phyloP scores from a whole-genome alignment of 2,113 vertebrate genomes.

The Shinisaurus crocodilurus region DNA sequence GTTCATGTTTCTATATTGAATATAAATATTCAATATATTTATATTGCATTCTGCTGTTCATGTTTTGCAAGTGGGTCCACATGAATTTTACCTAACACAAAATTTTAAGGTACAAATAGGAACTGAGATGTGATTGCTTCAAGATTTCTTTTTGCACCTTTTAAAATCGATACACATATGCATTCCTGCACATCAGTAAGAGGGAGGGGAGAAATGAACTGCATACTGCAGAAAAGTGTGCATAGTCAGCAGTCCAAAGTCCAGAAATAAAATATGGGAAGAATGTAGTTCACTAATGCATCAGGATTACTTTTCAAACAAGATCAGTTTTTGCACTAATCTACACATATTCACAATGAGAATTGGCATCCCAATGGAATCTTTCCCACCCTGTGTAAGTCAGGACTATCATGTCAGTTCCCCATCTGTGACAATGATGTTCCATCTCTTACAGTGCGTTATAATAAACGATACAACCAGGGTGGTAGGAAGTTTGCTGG shows the following conservation, averaged over 20 bases:
- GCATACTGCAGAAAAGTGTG: neutral
- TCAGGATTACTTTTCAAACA: neutral
- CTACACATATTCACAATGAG: neutral
- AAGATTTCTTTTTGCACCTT: neutral
- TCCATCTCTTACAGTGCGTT: neutral
- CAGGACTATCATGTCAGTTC: neutral
- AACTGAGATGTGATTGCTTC: no score
- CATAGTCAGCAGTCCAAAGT: neutral
- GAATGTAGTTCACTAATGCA: neutral
- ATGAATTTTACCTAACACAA: neutral
- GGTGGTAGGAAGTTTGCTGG: neutral
- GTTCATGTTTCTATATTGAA: neutral
- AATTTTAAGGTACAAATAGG: no score
- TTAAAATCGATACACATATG: neutral
- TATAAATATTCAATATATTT: no score
- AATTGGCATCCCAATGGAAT: neutral
- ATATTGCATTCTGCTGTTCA: no score
- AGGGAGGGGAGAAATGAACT: neutral
- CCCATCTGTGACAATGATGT: neutral
- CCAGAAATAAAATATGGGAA: neutral
- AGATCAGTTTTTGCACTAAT: neutral
- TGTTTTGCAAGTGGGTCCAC: no score
- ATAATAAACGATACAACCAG: neutral
- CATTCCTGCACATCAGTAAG: neutral
- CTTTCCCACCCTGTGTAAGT: neutral